Base-by-base conservation (phyloP, 1,140 invertebrate genomes). In the Bombyx mandarina region DNA sequence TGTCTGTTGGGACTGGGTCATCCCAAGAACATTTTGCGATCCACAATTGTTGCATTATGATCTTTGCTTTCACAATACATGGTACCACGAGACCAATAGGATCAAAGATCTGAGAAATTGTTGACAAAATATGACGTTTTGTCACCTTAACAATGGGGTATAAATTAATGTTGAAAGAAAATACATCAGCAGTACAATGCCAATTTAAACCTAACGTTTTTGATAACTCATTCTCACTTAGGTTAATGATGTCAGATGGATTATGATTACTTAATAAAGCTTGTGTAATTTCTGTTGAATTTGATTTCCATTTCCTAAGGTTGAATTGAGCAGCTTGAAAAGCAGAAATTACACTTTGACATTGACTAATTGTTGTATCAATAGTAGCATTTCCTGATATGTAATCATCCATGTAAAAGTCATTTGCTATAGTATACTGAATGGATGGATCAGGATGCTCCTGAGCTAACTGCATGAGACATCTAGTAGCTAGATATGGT, bases 401-500 rank as follows among this genome's bases (percentile, higher is more conserved):
- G n/a, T 54, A 60, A 52, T 63, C 62, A 26, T 65, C 62, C 3
- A 65, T 54, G 8, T 65, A 65, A 58, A 65, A 65, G 22, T 61
- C 58, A 8, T 50, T 50, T 26, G 35, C 44, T 43, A 65, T 65
- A 6, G 58, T 54, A 4, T 47, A 12, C 18, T 43, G 60, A n/a
- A 55, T 45, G 8, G 54, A 43, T 10, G 45, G 18, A 43, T 61
- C 50, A 35, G 22, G 5, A 26, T 26, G 35, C n/a, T 52, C 18
- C 9, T 52, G 18, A n/a, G 71, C 77, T 7, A 82, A 53, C 59
- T 73, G 62, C 18, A 68, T 62, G 43, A 86, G 43, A 22, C 60
- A 61, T 57, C 65, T 61, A 5, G 65, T 70, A n/a, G 77, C 72
- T 8, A 79, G 57, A 59, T 62, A 77, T 7, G 75, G 69, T 12